Percentiles rank a stretch among this genome's conserved stretches.
phyloP scores from a whole-genome alignment of 2,888 invertebrate genomes.

The Erebia ligea region DNA sequence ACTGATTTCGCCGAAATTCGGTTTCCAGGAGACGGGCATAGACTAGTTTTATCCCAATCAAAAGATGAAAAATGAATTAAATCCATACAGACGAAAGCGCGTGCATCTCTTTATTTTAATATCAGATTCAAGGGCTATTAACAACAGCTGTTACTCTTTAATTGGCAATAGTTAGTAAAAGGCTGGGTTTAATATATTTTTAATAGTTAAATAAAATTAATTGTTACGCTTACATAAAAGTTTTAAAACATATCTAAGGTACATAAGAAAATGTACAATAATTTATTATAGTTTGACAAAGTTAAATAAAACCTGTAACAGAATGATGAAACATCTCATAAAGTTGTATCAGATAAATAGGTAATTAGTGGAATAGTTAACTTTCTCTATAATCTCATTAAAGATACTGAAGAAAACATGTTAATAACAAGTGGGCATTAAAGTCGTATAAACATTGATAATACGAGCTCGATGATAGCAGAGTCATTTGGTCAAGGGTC shows the following conservation, averaged over 20 bases:
- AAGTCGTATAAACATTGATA: slow-evolving; percentile 35
- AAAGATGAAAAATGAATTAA: too few species aligned
- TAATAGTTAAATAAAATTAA: too few species aligned
- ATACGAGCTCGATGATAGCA: slow-evolving; percentile 20
- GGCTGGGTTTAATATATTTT: too few species aligned
- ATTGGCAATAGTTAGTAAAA: too few species aligned
- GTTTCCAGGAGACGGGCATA: too few species aligned
- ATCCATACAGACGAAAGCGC: too few species aligned
- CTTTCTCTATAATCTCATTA: slow-evolving; percentile 32
- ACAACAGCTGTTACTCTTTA: too few species aligned
- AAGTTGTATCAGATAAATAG: slow-evolving; percentile 18
- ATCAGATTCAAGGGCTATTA: neutral
- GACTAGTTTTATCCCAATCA: too few species aligned
- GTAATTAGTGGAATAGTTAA: slow-evolving; percentile 22
- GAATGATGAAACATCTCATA: slow-evolving; percentile 27
- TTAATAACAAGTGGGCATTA: slow-evolving; percentile 25
- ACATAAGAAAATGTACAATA: too few species aligned
- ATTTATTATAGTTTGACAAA: neutral
- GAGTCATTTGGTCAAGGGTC: slow-evolving; percentile 24
- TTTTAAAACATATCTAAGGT: too few species aligned
- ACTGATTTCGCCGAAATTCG: too few species aligned
- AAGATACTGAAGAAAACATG: slow-evolving; percentile 30
- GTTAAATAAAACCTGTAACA: neutral
- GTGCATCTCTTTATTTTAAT: neutral
- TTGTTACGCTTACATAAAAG: too few species aligned